Conservation (phyloP, 2,888 invertebrate genomes). For the Lepidochitona cinerea region DNA sequence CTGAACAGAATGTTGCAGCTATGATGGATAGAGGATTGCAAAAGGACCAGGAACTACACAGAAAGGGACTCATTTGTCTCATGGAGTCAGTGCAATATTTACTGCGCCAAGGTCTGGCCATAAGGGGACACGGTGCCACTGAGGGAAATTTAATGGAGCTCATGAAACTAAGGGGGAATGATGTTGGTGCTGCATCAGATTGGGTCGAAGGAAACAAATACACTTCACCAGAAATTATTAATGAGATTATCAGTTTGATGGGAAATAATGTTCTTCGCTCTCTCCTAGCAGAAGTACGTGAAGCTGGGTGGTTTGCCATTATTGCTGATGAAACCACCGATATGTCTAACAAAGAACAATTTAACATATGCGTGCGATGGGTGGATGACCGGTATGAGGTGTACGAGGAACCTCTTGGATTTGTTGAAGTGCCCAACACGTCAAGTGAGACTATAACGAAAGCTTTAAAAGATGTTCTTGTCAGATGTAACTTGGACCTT, state of each 20-base stretch:
- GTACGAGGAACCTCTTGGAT: conserved; percentile 14
- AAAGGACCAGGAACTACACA: not conserved
- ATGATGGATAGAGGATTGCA: not conserved
- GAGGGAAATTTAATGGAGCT: not conserved
- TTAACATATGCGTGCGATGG: conserved; percentile 12
- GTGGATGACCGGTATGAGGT: conserved; percentile 9
- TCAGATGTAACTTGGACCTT: conserved; percentile 12
- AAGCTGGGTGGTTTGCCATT: not conserved
- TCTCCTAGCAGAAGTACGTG: not conserved
- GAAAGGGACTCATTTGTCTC: not conserved
- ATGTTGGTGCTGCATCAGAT: not conserved
- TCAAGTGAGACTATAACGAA: not conserved
- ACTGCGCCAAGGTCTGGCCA: not conserved
- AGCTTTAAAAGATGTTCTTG: not conserved
- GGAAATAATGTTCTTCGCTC: not conserved
- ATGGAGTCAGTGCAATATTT: not conserved
- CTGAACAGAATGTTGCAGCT: not conserved
- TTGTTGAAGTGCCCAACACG: conserved; percentile 1
- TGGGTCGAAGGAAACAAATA: not conserved
- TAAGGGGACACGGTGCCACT: not conserved
- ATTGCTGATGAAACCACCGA: not conserved
- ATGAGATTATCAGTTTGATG: not conserved
- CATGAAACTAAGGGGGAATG: not conserved
- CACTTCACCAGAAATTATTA: not conserved
- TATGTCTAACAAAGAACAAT: conserved; percentile 12